phyloP scores from a whole-genome alignment of 2,113 vertebrate genomes.

The Puntigrus tetrazona region DNA sequence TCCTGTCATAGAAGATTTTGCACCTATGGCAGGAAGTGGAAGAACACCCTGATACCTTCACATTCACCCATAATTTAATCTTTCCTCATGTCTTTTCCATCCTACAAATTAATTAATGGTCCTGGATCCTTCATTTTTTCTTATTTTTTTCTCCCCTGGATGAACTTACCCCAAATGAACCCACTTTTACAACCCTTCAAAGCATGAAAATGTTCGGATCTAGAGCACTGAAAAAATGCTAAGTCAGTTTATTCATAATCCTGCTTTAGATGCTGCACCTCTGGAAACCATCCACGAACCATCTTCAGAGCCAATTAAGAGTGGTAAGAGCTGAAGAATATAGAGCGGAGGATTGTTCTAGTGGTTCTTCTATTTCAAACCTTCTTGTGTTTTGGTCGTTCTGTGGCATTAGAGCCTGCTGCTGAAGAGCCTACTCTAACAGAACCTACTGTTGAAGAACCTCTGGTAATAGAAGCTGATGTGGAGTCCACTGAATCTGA shows the following conservation, averaged over 20 bases:
- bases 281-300: background rate
- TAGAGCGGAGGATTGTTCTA: background rate
- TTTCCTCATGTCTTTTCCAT: background rate
- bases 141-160: background rate
- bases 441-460: conserved; percentile 9
- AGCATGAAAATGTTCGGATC: background rate
- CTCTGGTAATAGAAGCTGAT: background rate
- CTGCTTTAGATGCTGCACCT: background rate
- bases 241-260: background rate
- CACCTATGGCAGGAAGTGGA: background rate
- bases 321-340: background rate
- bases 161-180: background rate
- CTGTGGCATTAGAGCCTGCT: conserved; percentile 25
- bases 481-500: background rate
- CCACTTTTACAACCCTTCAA: background rate
- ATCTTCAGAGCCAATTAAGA: background rate
- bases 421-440: background rate
- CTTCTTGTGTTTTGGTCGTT: conserved; percentile 17
- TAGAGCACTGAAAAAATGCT: background rate
- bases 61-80: background rate
- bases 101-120: background rate
- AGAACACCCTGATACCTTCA: background rate
- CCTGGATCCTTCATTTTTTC: background rate
- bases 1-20: background rate
- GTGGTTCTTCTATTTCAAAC: background rate